These are phyloP conservation scores for Nemotelus pantherinus DNA, from an alignment of 2,888 invertebrate species.

Conservation along the genomic window DNA sequence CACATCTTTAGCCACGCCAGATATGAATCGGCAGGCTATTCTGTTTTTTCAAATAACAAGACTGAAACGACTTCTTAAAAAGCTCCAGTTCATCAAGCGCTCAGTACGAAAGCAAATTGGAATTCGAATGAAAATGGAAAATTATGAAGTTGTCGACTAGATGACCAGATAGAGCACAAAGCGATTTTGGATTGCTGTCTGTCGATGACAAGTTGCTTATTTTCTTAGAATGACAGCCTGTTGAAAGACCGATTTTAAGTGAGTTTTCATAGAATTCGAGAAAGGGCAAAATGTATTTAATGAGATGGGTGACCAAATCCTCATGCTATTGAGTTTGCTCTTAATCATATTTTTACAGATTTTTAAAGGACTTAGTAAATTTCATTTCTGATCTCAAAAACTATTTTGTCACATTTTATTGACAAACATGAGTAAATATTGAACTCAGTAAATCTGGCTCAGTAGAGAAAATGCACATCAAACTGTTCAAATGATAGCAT, in stretches of 20 bases:
- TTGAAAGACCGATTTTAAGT: conserved; percentile 27
- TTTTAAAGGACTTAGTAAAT: too few species aligned
- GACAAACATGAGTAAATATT: too few species aligned
- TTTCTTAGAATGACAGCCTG: conserved; percentile 8
- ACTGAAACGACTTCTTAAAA: conserved; percentile 18
- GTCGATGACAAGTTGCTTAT: conserved; percentile 40
- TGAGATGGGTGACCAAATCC: too few species aligned
- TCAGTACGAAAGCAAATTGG: conserved; percentile 1
- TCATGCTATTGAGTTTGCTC: too few species aligned
- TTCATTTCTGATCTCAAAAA: too few species aligned
- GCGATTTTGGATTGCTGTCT: conserved; percentile 7
- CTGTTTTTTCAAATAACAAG: conserved; percentile 24
- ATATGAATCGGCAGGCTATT: conserved; percentile 13
- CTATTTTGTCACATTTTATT: too few species aligned
- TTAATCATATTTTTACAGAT: too few species aligned
- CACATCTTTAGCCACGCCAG: conserved; percentile 15
- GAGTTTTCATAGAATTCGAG: not conserved
- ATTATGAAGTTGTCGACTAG: conserved; percentile 34
- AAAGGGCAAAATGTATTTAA: too few species aligned
- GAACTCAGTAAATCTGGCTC: too few species aligned
- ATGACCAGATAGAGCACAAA: conserved; percentile 7
- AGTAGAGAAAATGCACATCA: too few species aligned
- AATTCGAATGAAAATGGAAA: conserved; percentile 34
- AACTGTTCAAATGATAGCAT: too few species aligned
- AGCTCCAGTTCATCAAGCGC: conserved; percentile 2